phyloP scores from a whole-genome alignment of 2,113 vertebrate species.

The Okapia johnstoni region DNA sequence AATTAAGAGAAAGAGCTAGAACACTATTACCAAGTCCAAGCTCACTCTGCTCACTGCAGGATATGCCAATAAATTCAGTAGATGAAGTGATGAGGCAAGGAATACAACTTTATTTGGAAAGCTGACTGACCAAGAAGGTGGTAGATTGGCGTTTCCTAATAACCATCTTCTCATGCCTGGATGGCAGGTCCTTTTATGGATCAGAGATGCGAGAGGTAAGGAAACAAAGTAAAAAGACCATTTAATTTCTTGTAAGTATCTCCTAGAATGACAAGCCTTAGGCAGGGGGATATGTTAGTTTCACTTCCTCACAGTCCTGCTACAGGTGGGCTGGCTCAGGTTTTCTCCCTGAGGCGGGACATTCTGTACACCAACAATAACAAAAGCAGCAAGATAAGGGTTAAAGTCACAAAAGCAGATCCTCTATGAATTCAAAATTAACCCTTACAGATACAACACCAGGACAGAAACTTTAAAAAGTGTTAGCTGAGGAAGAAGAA shows the following conservation, averaged over 20 bases:
- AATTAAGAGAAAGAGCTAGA: not conserved
- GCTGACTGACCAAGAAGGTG: not conserved
- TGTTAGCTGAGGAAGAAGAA: not conserved
- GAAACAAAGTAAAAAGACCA: not conserved
- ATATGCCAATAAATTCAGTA: not conserved
- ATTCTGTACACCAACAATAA: not conserved
- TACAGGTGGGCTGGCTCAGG: not conserved
- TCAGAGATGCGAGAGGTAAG: not conserved
- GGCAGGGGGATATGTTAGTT: not conserved
- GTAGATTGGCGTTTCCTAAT: not conserved
- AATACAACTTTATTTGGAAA: not conserved
- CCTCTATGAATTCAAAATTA: not conserved
- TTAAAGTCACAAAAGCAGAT: not conserved
- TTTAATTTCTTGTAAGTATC: not conserved
- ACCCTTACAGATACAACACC: not conserved
- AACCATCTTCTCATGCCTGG: not conserved
- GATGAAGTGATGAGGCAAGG: not conserved
- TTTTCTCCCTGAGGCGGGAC: not conserved
- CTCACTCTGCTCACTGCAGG: not conserved
- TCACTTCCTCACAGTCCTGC: not conserved
- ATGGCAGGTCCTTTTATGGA: not conserved
- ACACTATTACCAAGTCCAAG: not conserved
- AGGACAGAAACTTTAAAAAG: not conserved
- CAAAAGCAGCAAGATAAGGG: not conserved
- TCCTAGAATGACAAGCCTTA: not conserved